Percentiles rank a stretch among this genome's conserved stretches.
These are phyloP conservation scores for Dipodomys ordii DNA, from an alignment of 2,113 vertebrate species.

Conservation along the genomic window DNA sequence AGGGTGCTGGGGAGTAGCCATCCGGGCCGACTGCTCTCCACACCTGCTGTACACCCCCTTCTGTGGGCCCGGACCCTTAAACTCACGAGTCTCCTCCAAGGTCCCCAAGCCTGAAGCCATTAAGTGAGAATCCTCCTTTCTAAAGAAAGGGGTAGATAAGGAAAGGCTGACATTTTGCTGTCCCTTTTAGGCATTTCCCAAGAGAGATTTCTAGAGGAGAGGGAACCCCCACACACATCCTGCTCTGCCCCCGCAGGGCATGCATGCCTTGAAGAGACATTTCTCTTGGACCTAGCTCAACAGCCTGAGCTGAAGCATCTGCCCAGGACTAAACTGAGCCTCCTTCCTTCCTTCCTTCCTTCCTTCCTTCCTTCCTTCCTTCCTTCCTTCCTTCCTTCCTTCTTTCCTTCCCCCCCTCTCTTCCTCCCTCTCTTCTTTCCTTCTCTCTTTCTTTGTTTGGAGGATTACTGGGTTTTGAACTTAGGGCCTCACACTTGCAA, in stretches of 20 bases:
- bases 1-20: neutral
- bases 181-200: conserved; percentile 19
- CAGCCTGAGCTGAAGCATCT: neutral
- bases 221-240: neutral
- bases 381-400: no score
- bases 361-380: no score
- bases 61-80: neutral
- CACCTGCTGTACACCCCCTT: neutral
- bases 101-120: neutral
- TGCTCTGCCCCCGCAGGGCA: neutral
- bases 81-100: neutral
- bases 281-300: neutral
- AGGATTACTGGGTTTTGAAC: no score
- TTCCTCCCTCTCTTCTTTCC: no score
- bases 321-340: no score
- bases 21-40: neutral
- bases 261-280: neutral
- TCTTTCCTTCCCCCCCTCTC: no score
- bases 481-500: no score
- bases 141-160: neutral
- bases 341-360: no score
- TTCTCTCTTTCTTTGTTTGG: no score
- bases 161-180: neutral
- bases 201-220: neutral
- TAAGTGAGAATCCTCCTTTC: neutral